A percentile compares a stretch with the other conserved stretches of the same genome.
These are phyloP conservation scores for Mixornis gularis DNA, from an alignment of 2,113 vertebrate species.

Conservation along the genomic window DNA sequence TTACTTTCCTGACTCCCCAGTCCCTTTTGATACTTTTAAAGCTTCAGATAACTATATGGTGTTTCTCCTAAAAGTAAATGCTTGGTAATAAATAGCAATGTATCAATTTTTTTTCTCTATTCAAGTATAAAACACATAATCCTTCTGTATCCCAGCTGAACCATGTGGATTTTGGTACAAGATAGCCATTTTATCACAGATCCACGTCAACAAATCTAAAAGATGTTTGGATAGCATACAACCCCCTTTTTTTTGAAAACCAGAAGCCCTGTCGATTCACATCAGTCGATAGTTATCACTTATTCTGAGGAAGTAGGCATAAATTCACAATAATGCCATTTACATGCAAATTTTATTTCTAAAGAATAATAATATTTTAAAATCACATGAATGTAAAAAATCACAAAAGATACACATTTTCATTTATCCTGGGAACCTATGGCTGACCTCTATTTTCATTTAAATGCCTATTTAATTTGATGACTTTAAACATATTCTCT, in stretches of 20 bases:
- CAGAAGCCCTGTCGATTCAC: not conserved
- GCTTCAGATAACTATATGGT: not conserved
- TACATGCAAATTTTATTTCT: conserved; percentile 53
- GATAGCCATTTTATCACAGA: not conserved
- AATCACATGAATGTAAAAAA: conserved; percentile 33
- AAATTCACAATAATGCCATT: conserved; percentile 36
- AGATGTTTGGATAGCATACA: not conserved
- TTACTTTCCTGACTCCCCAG: not conserved
- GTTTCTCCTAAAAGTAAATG: not conserved
- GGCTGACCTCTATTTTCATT: conserved; percentile 61
- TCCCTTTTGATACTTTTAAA: not conserved
- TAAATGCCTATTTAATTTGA: conserved; percentile 51
- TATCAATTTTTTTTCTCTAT: not conserved
- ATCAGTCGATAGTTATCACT: conserved; percentile 8
- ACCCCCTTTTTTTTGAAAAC: not conserved
- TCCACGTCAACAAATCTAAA: not conserved
- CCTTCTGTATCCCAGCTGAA: not conserved
- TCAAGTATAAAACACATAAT: not conserved
- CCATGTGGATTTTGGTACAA: not conserved
- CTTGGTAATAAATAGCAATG: not conserved
- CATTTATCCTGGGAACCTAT: conserved; percentile 21
- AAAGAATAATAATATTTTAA: conserved; percentile 32
- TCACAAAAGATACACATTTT: conserved; percentile 31
- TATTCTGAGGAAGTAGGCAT: not conserved
- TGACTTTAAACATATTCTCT: conserved; percentile 44